Percentiles rank a stretch among this genome's conserved stretches.
Evolutionary conservation across 2,113 vertebrate species (phyloP).

Genomic region (Stercorarius parasiticus): DNA sequence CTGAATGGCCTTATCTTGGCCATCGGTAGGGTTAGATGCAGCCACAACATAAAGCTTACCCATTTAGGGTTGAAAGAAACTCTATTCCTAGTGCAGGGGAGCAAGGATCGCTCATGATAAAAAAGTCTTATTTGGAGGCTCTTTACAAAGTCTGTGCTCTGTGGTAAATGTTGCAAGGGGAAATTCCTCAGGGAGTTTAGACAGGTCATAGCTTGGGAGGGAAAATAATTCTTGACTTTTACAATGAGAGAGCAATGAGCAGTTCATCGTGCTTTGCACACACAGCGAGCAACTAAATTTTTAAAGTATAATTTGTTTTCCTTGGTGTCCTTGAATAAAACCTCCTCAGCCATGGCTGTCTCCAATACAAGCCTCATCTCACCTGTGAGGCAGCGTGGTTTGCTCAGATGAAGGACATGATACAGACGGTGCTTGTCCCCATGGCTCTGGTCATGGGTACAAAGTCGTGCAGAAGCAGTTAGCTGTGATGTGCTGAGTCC

Average conservation of each 20-base stretch:
- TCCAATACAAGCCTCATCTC: background rate
- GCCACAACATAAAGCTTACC: background rate
- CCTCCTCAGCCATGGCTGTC: background rate
- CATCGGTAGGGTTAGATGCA: background rate
- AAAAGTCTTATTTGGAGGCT: background rate
- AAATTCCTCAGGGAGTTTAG: background rate
- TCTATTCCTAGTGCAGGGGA: background rate
- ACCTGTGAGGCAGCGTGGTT: background rate
- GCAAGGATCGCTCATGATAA: background rate
- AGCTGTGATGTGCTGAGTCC: background rate
- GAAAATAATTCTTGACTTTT: background rate
- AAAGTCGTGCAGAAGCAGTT: background rate
- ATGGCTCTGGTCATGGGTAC: background rate
- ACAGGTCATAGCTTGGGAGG: background rate
- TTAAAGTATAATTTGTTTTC: background rate
- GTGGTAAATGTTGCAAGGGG: background rate
- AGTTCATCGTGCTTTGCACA: background rate
- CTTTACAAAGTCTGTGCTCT: background rate
- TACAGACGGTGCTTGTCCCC: accelerated
- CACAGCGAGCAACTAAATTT: background rate
- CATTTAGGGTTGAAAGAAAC: background rate
- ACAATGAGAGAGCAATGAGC: background rate
- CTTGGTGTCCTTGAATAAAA: background rate
- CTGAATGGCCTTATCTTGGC: background rate
- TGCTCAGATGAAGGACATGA: background rate